phyloP scores from a whole-genome alignment of 37 sponge, comb jelly and placozoan species.

The Beroe forskalii region DNA sequence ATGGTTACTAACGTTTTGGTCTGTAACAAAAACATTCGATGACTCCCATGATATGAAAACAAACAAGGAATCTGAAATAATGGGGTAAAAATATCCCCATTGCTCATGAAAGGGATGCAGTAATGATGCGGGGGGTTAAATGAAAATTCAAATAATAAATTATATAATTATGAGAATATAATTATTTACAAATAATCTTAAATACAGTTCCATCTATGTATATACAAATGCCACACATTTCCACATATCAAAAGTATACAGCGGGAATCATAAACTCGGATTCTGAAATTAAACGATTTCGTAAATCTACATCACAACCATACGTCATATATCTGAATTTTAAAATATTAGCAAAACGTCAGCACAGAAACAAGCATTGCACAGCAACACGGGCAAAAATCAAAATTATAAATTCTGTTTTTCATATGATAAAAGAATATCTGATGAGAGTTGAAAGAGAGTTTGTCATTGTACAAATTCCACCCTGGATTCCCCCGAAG shows the following conservation, averaged over 20 bases:
- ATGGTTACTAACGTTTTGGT: no score
- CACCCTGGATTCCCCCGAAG: background rate
- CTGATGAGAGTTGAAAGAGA: background rate
- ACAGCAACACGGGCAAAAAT: background rate
- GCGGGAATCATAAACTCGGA: no score
- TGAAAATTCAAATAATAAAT: no score
- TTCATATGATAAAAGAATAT: no score
- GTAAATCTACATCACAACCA: background rate
- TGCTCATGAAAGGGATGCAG: no score
- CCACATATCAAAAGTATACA: background rate
- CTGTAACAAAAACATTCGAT: no score
- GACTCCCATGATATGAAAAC: no score
- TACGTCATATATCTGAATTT: background rate
- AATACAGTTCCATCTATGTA: background rate
- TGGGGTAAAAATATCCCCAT: no score
- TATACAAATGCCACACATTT: background rate
- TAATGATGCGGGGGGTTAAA: no score
- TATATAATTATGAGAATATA: background rate
- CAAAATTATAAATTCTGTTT: background rate
- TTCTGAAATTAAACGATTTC: no score
- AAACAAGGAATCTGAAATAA: no score
- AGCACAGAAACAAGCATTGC: background rate
- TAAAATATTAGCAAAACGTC: no score
- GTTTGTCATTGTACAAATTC: conserved; percentile 27
- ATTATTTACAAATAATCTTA: background rate